phyloP scores from a whole-genome alignment of 2,797 vertebrate species.

The Taenioides sp. region DNA sequence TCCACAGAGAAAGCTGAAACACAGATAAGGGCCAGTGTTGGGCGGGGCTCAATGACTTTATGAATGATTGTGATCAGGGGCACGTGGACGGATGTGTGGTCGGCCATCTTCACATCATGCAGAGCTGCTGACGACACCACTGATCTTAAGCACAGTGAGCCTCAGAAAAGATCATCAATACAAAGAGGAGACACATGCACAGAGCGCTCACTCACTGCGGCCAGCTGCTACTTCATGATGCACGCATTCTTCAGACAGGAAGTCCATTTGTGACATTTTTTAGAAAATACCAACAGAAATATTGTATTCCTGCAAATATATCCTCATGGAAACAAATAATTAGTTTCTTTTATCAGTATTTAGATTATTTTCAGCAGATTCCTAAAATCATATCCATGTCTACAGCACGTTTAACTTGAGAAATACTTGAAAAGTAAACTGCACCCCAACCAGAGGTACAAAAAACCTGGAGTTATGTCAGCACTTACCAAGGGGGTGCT shows the following conservation, averaged over 20 bases:
- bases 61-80: conserved; percentile 78
- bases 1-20: conserved; percentile 43
- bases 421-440: too few species aligned
- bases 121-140: conserved; percentile 21
- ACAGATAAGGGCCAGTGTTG: conserved; percentile 53
- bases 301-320: neutral
- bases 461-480: too few species aligned
- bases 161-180: conserved; percentile 24
- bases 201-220: conserved; percentile 14
- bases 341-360: neutral
- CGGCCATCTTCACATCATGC: conserved; percentile 25
- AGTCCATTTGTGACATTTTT: conserved; percentile 2
- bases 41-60: conserved; percentile 62
- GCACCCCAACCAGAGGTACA: too few species aligned
- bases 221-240: conserved; percentile 21
- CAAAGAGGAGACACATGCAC: conserved; percentile 21
- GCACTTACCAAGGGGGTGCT: too few species aligned
- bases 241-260: conserved; percentile 17
- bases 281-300: neutral
- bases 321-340: neutral
- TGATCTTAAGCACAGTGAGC: conserved; percentile 29
- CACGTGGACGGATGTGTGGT: conserved; percentile 63
- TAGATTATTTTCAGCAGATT: neutral
- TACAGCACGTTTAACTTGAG: neutral
- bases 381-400: neutral